Percentiles rank a stretch among this genome's conserved stretches.
Conservation (phyloP, 2,888 invertebrate species). For the Eudemis profundana region DNA sequence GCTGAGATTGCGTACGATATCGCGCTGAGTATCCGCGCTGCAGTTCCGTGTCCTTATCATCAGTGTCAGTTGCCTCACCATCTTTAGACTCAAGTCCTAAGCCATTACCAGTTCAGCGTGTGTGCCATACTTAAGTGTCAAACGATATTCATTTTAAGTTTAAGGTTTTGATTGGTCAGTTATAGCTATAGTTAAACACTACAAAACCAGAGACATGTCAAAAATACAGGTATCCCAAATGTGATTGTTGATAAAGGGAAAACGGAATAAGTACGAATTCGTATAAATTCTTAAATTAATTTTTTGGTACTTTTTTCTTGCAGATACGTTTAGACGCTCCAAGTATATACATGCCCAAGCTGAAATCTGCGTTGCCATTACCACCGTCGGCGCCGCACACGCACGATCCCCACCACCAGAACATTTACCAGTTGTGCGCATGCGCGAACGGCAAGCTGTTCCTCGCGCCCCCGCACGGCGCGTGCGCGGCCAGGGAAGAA, state of each 20-base stretch:
- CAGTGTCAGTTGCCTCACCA: slow-evolving; percentile 82
- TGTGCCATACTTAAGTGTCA: no score
- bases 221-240: no score
- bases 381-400: slow-evolving; percentile 79
- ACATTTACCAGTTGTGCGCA: slow-evolving; percentile 95
- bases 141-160: no score
- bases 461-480: slow-evolving; percentile 92
- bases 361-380: slow-evolving; percentile 86
- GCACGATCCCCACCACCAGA: slow-evolving; percentile 85
- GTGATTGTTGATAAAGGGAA: no score
- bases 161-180: no score
- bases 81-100: no score
- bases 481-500: slow-evolving; percentile 87
- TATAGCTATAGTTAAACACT: no score
- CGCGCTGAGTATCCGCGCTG: slow-evolving; percentile 87
- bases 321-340: slow-evolving; percentile 88
- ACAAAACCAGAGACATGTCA: no score
- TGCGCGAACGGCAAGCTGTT: slow-evolving; percentile 96
- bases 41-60: slow-evolving; percentile 95
- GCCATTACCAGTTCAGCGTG: no score
- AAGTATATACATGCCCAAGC: slow-evolving; percentile 87
- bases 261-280: not conserved
- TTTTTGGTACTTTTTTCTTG: slow-evolving; percentile 46
- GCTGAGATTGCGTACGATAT: not conserved
- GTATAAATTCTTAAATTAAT: slow-evolving; percentile 14